phyloP scores from a whole-genome alignment of 1,140 invertebrate genomes.

The Dendrolimus punctatus region DNA sequence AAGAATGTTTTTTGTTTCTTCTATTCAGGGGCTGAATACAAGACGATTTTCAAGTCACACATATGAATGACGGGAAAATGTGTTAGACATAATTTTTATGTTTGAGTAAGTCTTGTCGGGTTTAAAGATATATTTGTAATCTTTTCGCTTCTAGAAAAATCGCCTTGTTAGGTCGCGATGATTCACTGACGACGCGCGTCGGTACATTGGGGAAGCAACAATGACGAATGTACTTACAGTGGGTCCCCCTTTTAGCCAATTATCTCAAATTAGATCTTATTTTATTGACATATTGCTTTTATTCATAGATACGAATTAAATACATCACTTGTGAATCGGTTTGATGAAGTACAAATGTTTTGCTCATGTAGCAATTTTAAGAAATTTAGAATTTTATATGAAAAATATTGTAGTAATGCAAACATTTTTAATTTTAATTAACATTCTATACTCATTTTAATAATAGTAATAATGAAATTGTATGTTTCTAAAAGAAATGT shows the following conservation, averaged over 20 bases:
- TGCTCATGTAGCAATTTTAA: constrained; percentile 64
- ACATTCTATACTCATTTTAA: constrained; percentile 59
- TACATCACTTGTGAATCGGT: constrained; percentile 18
- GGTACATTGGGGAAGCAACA: constrained; percentile 12
- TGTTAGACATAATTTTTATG: too few relatives aligned
- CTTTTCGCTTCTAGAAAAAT: too few relatives aligned
- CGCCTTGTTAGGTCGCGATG: background rate
- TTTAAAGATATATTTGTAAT: too few relatives aligned
- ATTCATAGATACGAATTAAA: constrained; percentile 16
- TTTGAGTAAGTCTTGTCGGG: too few relatives aligned
- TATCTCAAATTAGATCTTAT: constrained; percentile 49
- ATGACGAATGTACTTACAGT: constrained; percentile 33
- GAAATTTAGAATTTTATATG: constrained; percentile 41
- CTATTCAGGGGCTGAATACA: too few relatives aligned
- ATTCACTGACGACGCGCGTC: constrained; percentile 15
- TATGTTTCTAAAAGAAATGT: constrained; percentile 13
- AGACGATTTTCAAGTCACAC: too few relatives aligned
- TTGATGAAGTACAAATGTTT: constrained; percentile 61
- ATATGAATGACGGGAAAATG: too few relatives aligned
- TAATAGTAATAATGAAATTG: constrained; percentile 36
- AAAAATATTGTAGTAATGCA: constrained; percentile 36
- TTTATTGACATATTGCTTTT: constrained; percentile 36
- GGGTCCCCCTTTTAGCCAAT: constrained; percentile 37
- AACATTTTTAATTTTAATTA: constrained; percentile 40
- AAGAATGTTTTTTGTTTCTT: too few relatives aligned